Evolutionary conservation across 2,113 vertebrate species (phyloP), one percentile per base, ranked within the genome.

Genomic region (Myotis lucifugus): DNA sequence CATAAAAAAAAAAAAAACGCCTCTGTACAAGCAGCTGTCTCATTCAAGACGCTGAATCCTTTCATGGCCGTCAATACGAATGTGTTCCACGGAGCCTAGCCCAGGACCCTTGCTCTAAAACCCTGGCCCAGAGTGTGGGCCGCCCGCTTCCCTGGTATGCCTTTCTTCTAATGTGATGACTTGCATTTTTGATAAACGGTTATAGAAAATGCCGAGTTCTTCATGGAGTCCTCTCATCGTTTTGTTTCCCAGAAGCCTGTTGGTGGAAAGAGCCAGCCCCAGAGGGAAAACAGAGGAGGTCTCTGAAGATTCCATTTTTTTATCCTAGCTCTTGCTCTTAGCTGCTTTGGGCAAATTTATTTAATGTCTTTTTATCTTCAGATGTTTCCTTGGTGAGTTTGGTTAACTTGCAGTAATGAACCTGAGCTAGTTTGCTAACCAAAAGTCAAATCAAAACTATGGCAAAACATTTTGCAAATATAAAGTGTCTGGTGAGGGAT

Each of bases 1-100:
- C 85, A 96, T 90, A 96, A 96, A 95, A 59, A 46, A 46, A 46
- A 46, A 46, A 46, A 59, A 70, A 34, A 8, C 0, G 48, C 25
- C 64, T 85, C 48, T 85, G 21, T 93, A 92, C 56, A 96, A 96
- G 81, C 95, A 97, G 92, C 97, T 98, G 96, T 96, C 93, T 96
- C 95, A 95, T 97, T 97, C 85, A 96, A 95, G 85, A 97, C 21
- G n/a, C 66, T 88, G 34, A 27, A 92, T n/a, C 66, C 95, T 96
- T 96, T 88, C 40, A 34, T 29, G 46, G 76, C 27, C 19, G 0
- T 86, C 95, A 93, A 19, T 92, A 73, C 72, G 94, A 96, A 83
- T 56, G 92, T 85, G 95, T 67, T 74, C 14, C 37, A 54, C 74
- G 91, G 92, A 97, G 64, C n/a, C 91, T 90, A 23, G 18, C 84